Conservation (phyloP, 2,888 invertebrate species). For the Aelia acuminata region DNA sequence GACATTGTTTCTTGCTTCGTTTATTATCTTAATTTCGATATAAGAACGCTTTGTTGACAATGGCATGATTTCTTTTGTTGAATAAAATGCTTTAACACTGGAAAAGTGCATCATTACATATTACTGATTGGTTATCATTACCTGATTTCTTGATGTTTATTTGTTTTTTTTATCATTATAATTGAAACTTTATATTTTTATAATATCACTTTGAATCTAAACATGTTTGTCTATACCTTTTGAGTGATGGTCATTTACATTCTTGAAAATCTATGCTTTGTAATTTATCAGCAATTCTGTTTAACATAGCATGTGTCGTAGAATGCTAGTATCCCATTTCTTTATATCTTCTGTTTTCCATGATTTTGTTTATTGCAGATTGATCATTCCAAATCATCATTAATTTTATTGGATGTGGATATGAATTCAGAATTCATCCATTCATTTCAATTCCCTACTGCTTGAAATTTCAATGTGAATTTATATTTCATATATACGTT, state of each 20-base stretch:
- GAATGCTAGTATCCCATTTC: background rate
- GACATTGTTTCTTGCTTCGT: background rate
- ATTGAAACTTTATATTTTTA: background rate
- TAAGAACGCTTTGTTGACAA: background rate
- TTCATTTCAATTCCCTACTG: background rate
- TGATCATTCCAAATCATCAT: background rate
- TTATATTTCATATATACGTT: background rate
- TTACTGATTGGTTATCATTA: background rate
- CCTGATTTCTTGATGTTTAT: background rate
- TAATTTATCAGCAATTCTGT: background rate
- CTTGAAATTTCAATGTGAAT: background rate
- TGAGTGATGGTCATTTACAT: background rate
- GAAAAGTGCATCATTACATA: background rate
- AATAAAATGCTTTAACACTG: background rate
- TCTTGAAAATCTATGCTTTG: background rate
- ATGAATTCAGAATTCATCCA: too few relatives aligned
- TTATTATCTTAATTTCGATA: background rate
- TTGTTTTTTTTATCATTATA: background rate
- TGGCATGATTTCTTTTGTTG: background rate
- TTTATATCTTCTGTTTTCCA: background rate
- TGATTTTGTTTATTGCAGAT: background rate
- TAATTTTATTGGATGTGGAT: background rate
- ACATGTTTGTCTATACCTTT: slow-evolving; percentile 4
- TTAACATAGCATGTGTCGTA: background rate
- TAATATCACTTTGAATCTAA: background rate